Evolutionary conservation across 2,113 vertebrate species (phyloP).

Genomic region (Microcebus murinus): DNA sequence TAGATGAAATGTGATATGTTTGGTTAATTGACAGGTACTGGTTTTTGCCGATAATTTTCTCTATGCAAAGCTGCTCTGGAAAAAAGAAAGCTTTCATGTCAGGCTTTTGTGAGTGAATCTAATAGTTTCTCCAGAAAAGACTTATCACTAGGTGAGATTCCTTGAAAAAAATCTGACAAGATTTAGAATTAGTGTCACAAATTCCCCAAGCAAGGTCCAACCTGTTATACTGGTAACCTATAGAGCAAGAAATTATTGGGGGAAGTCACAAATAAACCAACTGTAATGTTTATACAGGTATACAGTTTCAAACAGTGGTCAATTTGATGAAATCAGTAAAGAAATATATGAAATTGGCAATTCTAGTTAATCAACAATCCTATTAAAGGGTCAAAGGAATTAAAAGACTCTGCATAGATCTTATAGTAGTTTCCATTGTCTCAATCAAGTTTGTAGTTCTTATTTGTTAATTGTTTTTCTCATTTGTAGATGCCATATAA

Average conservation of each 20-base stretch:
- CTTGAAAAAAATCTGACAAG: not conserved
- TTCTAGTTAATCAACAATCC: not conserved
- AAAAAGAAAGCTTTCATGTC: not conserved
- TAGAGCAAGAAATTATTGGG: not conserved
- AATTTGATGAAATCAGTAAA: not conserved
- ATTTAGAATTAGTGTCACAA: slow-evolving; percentile 19
- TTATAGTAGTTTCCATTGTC: not conserved
- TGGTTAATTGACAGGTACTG: not conserved
- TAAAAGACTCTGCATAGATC: not conserved
- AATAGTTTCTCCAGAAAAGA: not conserved
- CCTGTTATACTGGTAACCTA: not conserved
- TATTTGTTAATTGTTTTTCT: not conserved
- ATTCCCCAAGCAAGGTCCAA: not conserved
- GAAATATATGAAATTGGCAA: not conserved
- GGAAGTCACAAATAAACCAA: not conserved
- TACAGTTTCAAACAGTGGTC: not conserved
- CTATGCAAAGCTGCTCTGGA: not conserved
- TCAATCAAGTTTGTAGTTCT: not conserved
- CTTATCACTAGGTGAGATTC: not conserved
- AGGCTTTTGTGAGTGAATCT: not conserved
- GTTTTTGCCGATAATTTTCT: not conserved
- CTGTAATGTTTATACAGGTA: not conserved
- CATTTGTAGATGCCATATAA: not conserved
- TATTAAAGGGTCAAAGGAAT: not conserved
- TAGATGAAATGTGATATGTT: not conserved